Evolutionary conservation across 2,797 vertebrate genomes (phyloP).

Genomic region (Sebastolobus altivelis): DNA sequence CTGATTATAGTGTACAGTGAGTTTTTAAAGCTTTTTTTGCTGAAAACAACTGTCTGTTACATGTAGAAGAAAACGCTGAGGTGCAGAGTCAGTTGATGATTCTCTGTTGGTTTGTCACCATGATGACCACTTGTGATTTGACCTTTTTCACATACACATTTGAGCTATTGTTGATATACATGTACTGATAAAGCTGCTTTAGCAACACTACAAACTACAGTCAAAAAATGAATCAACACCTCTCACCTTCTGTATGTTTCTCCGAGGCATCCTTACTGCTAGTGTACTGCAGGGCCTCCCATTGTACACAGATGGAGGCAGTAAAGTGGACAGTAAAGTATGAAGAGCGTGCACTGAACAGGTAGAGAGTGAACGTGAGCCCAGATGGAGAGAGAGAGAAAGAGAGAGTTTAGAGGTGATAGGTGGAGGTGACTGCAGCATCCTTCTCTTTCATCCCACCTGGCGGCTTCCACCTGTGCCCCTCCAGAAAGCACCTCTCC

Average conservation of each 20-base stretch:
- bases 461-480: constrained; percentile 66
- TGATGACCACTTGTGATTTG: not conserved
- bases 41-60: not conserved
- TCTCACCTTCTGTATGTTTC: not conserved
- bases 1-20: not conserved
- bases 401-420: constrained; percentile 38
- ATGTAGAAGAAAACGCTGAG: not conserved
- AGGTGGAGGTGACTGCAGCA: constrained; percentile 71
- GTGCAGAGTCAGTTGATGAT: not conserved
- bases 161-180: not conserved
- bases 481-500: constrained; percentile 42
- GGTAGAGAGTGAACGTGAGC: constrained; percentile 14
- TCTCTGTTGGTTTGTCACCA: not conserved
- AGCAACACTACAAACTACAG: not conserved
- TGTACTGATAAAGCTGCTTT: not conserved
- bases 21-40: not conserved
- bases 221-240: not conserved
- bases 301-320: not conserved
- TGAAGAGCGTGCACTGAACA: not conserved
- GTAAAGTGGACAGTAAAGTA: constrained; percentile 6
- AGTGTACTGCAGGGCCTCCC: not conserved
- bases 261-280: not conserved
- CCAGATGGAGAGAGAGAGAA: constrained; percentile 35
- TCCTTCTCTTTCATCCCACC: constrained; percentile 68
- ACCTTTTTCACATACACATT: not conserved